Base-by-base conservation (phyloP, 2,888 invertebrate species). In the Amphipyra tragopoginis region DNA sequence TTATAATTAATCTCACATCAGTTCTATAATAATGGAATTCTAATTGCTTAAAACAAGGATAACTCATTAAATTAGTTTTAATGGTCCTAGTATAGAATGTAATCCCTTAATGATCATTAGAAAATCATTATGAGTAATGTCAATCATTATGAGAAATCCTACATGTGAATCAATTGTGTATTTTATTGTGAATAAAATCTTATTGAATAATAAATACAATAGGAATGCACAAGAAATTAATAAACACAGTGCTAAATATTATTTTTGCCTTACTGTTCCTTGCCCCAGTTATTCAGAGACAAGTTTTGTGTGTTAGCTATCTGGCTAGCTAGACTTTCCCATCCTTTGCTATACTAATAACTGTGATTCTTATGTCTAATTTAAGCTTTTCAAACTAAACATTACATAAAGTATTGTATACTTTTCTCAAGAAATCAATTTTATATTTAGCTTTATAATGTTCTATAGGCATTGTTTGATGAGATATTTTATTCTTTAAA, bases 251-350 rank as follows among this genome's bases (percentile, higher is more conserved):
- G 14, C 26, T 39, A 42, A 40, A 49, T 15, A 39, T 26, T 39
- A 44, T 60, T 34, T 44, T 39, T 34, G 44, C 2, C 15, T 63
- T 70, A 66, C 61, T 66, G 60, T 56, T 66, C 15, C 36, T 57
- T 70, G 67, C 43, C 56, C 67, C 42, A 72, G 54, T 60, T 66
- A 43, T 67, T 40, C 59, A 52, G 48, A 56, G 38, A 56, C 52
- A 56, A 72, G 67, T 66, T 72, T 49, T 36, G 10, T 36, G 36
- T 36, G 36, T 29, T 5, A 7, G 29, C 5, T 29, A 29, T 29
- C 29, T 29, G 29, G 21, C 21, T 21, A 29, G 29, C 29, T 29
- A 29, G 5, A 29, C 36, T 36, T 9, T 36, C 36, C 11, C 36
- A 36, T 36, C 8, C 36, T 10, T 36, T 36, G 36, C 36, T 2